Percentiles rank a stretch among this genome's conserved stretches.
phyloP scores from a whole-genome alignment of 37 sponge, comb jelly and placozoan genomes.

The Spongilla lacustris region DNA sequence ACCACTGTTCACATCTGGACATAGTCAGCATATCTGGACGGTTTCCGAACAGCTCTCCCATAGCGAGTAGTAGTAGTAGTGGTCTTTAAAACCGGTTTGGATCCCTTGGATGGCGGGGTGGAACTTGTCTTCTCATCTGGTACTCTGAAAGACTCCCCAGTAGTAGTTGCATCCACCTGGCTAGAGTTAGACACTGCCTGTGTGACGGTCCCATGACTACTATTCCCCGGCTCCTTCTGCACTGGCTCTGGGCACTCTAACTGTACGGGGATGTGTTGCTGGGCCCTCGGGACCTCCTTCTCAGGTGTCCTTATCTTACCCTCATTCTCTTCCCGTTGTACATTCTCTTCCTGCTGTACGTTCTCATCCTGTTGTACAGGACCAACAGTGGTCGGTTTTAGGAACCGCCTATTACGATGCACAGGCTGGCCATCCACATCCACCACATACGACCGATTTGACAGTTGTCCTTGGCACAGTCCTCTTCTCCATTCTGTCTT shows the following conservation, averaged over 20 bases:
- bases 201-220: background rate
- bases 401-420: too few species aligned
- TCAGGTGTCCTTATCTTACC: background rate
- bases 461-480: too few species aligned
- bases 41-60: background rate
- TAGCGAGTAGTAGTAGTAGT: constrained; percentile 1
- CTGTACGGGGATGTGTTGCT: background rate
- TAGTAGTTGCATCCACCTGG: background rate
- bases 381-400: too few species aligned
- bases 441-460: too few species aligned
- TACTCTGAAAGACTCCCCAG: background rate
- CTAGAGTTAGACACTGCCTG: background rate
- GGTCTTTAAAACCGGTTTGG: background rate
- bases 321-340: too few species aligned
- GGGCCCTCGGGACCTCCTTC: background rate
- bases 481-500: too few species aligned
- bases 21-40: background rate
- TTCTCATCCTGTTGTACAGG: too few species aligned
- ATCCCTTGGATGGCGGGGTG: constrained; percentile 1
- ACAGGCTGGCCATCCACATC: too few species aligned
- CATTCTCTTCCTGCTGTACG: too few species aligned
- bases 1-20: constrained; percentile 1
- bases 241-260: background rate
- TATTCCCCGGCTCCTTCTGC: background rate
- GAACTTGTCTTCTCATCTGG: background rate